Conservation (phyloP, 1,140 invertebrate genomes). For the Nymphalis io region DNA sequence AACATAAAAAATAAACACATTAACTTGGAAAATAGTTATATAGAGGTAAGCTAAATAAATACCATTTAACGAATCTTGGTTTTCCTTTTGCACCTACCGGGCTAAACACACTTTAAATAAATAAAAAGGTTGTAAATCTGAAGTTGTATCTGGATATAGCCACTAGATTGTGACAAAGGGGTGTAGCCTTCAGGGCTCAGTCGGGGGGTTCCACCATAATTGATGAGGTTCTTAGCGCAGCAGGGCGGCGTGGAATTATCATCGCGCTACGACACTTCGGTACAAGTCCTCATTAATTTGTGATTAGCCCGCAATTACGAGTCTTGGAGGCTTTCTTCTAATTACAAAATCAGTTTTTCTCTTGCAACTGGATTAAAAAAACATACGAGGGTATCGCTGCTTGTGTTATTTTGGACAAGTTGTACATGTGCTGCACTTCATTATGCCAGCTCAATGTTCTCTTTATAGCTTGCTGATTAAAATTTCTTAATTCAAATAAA, state of each 20-base stretch:
- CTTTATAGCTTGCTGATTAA: too few species aligned
- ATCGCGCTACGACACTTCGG: slow-evolving; percentile 67
- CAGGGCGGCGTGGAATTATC: slow-evolving; percentile 75
- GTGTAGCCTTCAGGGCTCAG: slow-evolving; percentile 60
- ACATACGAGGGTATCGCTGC: slow-evolving; percentile 26
- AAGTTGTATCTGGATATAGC: slow-evolving; percentile 41
- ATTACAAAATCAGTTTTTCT: slow-evolving; percentile 73
- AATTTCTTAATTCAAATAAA: too few species aligned
- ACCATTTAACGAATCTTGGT: too few species aligned
- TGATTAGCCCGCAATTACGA: slow-evolving; percentile 75
- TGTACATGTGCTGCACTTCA: too few species aligned
- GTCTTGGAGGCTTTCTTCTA: slow-evolving; percentile 66
- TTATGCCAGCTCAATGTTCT: too few species aligned
- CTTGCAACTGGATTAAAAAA: slow-evolving; percentile 45
- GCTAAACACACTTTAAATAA: slow-evolving; percentile 18
- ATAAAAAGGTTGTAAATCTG: slow-evolving; percentile 39
- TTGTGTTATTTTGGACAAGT: too few species aligned
- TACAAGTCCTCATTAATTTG: slow-evolving; percentile 78
- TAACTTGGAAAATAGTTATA: too few species aligned
- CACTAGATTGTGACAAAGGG: slow-evolving; percentile 57
- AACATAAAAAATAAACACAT: too few species aligned
- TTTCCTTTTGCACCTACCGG: too few species aligned
- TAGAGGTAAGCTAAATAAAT: background rate
- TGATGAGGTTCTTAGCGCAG: slow-evolving; percentile 78
- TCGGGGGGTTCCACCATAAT: slow-evolving; percentile 71